phyloP scores from a whole-genome alignment of 2,797 vertebrate species.

The Myotis daubentonii region DNA sequence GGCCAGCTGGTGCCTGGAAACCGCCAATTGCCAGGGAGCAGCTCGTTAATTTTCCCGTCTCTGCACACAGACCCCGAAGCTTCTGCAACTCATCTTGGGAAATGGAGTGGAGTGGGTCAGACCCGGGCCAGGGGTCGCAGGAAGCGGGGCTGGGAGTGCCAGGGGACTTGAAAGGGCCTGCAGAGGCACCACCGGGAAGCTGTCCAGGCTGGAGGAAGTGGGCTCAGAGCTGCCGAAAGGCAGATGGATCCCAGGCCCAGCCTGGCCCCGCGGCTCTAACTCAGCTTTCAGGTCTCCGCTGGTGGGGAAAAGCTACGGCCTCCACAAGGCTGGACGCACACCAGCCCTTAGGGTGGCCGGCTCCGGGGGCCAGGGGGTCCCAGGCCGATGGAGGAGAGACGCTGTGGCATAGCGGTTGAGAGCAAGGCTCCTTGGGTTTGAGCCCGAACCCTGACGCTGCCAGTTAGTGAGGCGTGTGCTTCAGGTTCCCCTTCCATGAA shows the following conservation, averaged over 20 bases:
- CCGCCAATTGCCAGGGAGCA: slow-evolving; percentile 57
- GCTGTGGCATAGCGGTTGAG: accelerated
- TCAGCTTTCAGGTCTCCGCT: not conserved
- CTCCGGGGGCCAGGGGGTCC: not conserved
- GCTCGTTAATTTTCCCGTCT: slow-evolving; percentile 71
- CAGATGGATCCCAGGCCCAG: slow-evolving; percentile 74
- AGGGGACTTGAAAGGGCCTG: slow-evolving; percentile 75
- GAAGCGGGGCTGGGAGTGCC: slow-evolving; percentile 72
- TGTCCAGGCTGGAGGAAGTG: slow-evolving; percentile 67
- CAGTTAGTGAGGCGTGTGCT: not conserved
- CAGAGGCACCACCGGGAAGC: slow-evolving; percentile 64
- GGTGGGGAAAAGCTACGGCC: not conserved
- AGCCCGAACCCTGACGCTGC: not conserved
- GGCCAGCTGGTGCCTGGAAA: slow-evolving; percentile 74
- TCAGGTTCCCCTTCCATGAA: not conserved
- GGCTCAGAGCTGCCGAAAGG: slow-evolving; percentile 72
- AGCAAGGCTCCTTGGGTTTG: not conserved
- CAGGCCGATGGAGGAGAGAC: not conserved
- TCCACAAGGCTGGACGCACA: not conserved
- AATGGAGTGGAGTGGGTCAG: slow-evolving; percentile 70
- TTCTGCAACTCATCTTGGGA: slow-evolving; percentile 73
- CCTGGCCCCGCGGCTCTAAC: not conserved
- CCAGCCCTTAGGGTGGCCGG: not conserved
- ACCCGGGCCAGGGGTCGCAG: slow-evolving; percentile 65
- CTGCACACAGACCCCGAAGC: slow-evolving; percentile 10